Conservation (phyloP, 2,888 invertebrate genomes). For the Scaptomyza flava region DNA sequence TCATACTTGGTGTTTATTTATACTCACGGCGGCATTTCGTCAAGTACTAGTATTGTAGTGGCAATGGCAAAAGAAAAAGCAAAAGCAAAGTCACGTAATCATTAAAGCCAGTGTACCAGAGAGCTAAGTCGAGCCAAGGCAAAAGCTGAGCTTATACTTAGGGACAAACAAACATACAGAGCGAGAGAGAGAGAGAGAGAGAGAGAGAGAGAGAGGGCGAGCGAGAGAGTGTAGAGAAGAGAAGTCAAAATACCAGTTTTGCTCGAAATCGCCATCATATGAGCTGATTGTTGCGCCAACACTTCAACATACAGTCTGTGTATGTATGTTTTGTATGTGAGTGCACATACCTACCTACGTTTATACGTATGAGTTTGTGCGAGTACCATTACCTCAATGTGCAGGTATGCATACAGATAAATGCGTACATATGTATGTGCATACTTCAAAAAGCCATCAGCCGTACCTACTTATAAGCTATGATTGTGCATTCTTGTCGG, state of each 20-base stretch:
- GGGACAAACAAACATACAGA: neutral
- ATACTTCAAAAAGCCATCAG: neutral
- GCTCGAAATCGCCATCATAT: conserved; percentile 43
- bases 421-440: neutral
- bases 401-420: conserved; percentile 21
- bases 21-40: conserved; percentile 39
- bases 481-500: conserved; percentile 9
- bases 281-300: conserved; percentile 33
- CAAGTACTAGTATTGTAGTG: conserved; percentile 31
- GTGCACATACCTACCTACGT: too few species aligned
- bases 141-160: conserved; percentile 14
- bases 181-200: neutral
- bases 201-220: neutral
- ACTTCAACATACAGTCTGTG: conserved; percentile 20
- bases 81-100: conserved; percentile 63
- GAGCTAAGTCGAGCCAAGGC: conserved; percentile 18
- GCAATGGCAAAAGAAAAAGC: conserved; percentile 22
- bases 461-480: neutral
- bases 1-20: conserved; percentile 17
- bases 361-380: too few species aligned
- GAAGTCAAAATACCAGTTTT: conserved; percentile 69
- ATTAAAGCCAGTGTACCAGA: conserved; percentile 43
- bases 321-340: neutral
- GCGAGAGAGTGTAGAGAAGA: conserved; percentile 6
- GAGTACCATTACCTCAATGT: conserved; percentile 18